Evolutionary conservation across 2,113 vertebrate species (phyloP), one percentile per base, ranked within the genome.

Genomic region (Lethenteron reissneri): DNA sequence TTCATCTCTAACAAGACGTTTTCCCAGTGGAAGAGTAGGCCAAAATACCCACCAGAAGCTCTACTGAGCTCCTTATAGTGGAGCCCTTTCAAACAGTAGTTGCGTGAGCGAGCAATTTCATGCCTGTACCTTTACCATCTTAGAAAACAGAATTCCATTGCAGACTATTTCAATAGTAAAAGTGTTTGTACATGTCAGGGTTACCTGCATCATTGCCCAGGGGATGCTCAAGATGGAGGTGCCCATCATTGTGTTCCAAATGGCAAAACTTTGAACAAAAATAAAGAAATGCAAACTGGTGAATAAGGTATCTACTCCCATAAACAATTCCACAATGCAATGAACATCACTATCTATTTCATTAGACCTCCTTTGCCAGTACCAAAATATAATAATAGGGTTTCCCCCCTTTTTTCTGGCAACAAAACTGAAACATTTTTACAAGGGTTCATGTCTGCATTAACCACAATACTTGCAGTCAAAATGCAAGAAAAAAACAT

Each of bases 241-340:
- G 19, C 92, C 94, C 94, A 99, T 92, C 91, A 97, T 97, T n/a
- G 92, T 97, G 81, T 99, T 99, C 94, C 94, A 99, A 77, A 99
- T 90, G 69, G 92, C 90, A 81, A 99, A 99, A 79, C 94, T 97
- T 78, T 59, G 76, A 77, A 72, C 69, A 72, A 68, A 74, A 72
- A 74, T 69, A 73, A 19, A 57, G 8, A 25, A 56, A 9, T n/a
- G 3, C 2, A 58, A 57, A 17, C 69, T 72, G 25, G 8, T 56
- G 58, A 14, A 62, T 14, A 64, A 56, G 25, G 25, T 9, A 8
- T 41, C 41, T 41, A 41, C 41, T 41, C 41, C 41, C 41, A 41
- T 41, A 41, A 41, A 41, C 41, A 7, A 41, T 41, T 7, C 41
- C 41, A 41, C 41, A 41, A 41, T 7, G 41, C 41, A 41, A 41